Evolutionary conservation across 2,113 vertebrate species (phyloP).

Genomic region (Entosphenus tridentatus): DNA sequence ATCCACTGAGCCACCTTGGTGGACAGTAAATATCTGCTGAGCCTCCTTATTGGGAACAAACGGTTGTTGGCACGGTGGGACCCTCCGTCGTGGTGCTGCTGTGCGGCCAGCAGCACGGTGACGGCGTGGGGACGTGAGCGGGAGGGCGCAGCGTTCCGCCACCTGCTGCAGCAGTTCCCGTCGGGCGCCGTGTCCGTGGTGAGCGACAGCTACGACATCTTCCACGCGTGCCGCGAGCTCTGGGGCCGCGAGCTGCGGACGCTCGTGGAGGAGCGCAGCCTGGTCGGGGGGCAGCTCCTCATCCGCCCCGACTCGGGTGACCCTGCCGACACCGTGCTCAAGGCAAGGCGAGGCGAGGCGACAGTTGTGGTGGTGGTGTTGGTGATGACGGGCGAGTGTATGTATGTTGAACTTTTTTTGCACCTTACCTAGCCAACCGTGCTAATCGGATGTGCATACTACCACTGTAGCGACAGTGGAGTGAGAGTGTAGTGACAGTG

Average conservation of each 20-base stretch:
- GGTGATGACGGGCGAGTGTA: background rate
- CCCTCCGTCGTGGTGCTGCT: no score
- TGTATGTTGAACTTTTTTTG: background rate
- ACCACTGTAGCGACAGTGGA: background rate
- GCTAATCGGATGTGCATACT: background rate
- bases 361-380: background rate
- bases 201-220: conserved; percentile 40
- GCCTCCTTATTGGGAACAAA: no score
- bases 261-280: conserved; percentile 25
- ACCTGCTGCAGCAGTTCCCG: conserved; percentile 25
- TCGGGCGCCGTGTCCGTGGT: conserved; percentile 26
- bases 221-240: conserved; percentile 33
- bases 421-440: background rate
- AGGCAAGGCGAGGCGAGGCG: conserved; percentile 15
- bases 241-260: conserved; percentile 36
- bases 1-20: no score
- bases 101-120: conserved; percentile 21
- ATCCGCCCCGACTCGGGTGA: conserved; percentile 33
- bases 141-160: conserved; percentile 30
- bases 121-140: conserved; percentile 28
- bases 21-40: no score
- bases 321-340: conserved; percentile 25
- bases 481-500: background rate
- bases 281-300: conserved; percentile 23
- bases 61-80: no score